Percentiles rank a stretch among this genome's conserved stretches.
These are phyloP conservation scores for Zosterops lateralis DNA, from an alignment of 2,113 vertebrate species.

Conservation along the genomic window DNA sequence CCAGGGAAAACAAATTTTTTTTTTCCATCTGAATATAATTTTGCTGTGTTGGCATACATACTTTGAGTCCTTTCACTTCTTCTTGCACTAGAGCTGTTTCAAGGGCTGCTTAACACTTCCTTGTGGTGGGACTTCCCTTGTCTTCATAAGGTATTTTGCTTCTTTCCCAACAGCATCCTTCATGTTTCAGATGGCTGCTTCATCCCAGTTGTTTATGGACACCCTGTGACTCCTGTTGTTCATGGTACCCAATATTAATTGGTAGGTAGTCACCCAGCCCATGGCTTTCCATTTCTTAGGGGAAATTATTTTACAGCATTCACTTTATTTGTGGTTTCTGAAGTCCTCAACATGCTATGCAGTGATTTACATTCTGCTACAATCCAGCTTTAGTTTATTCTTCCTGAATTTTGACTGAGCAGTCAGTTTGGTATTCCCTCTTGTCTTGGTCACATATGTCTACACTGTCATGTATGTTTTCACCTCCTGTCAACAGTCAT, in stretches of 20 bases:
- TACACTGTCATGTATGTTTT: constrained; percentile 12
- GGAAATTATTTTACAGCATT: neutral
- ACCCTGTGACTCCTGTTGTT: neutral
- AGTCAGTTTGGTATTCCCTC: neutral
- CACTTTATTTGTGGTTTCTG: neutral
- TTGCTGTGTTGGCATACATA: neutral
- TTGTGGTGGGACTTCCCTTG: neutral
- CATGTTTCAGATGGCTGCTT: neutral
- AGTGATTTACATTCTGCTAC: neutral
- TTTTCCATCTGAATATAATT: neutral
- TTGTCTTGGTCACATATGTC: neutral
- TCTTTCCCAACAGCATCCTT: neutral
- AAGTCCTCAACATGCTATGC: neutral
- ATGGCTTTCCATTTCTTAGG: neutral
- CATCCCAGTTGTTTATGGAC: neutral
- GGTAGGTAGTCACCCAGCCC: neutral
- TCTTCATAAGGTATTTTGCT: neutral
- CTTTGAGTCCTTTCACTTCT: neutral
- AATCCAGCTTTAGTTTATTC: neutral
- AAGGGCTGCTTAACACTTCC: neutral
- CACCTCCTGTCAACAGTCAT: neutral
- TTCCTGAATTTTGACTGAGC: neutral
- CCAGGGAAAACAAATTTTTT: neutral
- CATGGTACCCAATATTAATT: neutral
- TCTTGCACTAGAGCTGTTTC: neutral